Evolutionary conservation across 1,140 invertebrate species (phyloP), one percentile per base, ranked within the genome.

Genomic region (Diploscapter pachys): DNA sequence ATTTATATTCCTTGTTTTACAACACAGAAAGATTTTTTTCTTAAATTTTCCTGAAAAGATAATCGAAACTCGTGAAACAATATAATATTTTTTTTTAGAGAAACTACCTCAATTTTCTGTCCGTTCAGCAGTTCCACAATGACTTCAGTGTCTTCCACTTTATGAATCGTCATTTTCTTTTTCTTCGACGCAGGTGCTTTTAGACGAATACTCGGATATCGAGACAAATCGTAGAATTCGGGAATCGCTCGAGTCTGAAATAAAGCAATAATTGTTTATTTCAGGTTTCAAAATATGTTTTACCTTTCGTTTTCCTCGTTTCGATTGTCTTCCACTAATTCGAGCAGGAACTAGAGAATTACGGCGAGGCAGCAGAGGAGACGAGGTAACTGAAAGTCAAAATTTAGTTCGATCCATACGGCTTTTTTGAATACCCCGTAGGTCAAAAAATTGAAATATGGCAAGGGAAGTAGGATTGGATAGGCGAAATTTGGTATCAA

Each of bases 111-210:
- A 48, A 88, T 78, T 67, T 81, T 86, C 74, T 88, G 86, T 31
- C 88, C 88, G 53, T 84, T 86, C 49, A 88, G 78, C 52, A 88
- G 78, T 4, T 86, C 81, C 0, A 88, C 81, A 4, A 84, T 79
- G 0, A 88, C 84, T 48, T 78, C 80, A n/a, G 81, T 78, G 6
- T 82, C 57, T 65, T 84, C 83, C 51, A 80, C 73, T 53, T 82
- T 70, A 67, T 80, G 75, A 5, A 85, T 71, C 3, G 78, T 73
- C 3, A 82, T 50, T 59, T 74, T 81, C 68, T 83, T 80, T 76
- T 75, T 63, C 79, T 84, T 75, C 75, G 76, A 13, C 76, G 76
- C 75, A 50, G 85, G 82, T 4, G 84, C 83, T 51, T 78, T 71
- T 50, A 84, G 75, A 13, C 84, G 75, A 77, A 84, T 84, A 9